A percentile compares a stretch with the other conserved stretches of the same genome.
Evolutionary conservation across 2,113 vertebrate genomes (phyloP).

Genomic region (Eurystomus gularis): DNA sequence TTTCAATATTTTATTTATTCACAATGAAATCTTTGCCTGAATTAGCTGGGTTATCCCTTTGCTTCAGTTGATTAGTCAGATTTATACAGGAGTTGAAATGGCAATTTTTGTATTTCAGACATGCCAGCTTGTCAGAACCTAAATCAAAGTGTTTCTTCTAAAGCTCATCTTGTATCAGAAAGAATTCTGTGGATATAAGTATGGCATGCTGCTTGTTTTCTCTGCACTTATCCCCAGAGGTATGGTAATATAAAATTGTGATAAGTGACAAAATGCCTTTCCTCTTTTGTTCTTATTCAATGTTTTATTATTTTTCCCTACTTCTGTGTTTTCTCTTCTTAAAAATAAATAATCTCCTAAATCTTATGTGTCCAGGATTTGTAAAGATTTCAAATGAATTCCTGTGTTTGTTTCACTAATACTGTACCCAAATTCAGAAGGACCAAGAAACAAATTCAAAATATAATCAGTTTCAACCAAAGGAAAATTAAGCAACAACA

Average conservation of each 20-base stretch:
- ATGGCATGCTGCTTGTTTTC: conserved; percentile 23
- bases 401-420: neutral
- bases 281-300: neutral
- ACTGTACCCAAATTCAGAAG: neutral
- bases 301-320: neutral
- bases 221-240: neutral
- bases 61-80: conserved; percentile 61
- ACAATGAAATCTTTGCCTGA: conserved; percentile 51
- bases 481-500: neutral
- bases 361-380: neutral
- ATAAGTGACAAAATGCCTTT: neutral
- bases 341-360: neutral
- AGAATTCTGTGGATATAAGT: neutral
- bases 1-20: conserved; percentile 62
- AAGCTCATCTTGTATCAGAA: conserved; percentile 33
- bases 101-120: conserved; percentile 62
- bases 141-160: conserved; percentile 67
- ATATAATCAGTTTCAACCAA: neutral
- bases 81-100: conserved; percentile 51
- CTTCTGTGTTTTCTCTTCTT: neutral
- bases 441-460: neutral
- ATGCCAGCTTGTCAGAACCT: conserved; percentile 43
- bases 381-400: neutral
- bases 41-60: conserved; percentile 52
- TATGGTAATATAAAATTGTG: neutral